Base-by-base conservation (phyloP, 2,888 invertebrate genomes). In the Resseliella maxima region DNA sequence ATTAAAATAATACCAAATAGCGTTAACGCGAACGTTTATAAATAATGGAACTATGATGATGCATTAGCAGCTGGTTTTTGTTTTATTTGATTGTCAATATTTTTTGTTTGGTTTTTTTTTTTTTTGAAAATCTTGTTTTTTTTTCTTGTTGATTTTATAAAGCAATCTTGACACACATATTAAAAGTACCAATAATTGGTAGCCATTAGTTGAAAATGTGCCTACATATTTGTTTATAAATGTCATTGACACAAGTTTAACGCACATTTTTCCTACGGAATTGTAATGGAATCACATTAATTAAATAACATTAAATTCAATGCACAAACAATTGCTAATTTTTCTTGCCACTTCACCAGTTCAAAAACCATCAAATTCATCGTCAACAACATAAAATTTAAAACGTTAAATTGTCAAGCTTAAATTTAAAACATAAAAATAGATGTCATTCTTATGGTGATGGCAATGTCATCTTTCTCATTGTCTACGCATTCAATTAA, bases 1-100 rank as follows among this genome's bases (percentile, higher is more conserved):
- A 72, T 72, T 72, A 72, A 72, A 72, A 27, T 72, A 31, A 31
- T 72, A 8, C 27, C 31, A 72, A 72, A 72, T 31, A n/a, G n/a
- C 27, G 18, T 72, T n/a, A n/a, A 72, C 31, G 18, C 72, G 31
- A 31, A 18, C 15, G 12, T 35, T 31, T 15, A 31, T 72, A 72
- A 72, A 72, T 72, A 59, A 21, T 31, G n/a, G 35, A 72, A 31
- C 12, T 50, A 59, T 50, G 46, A 15, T 18, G 46, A 15, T 59
- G 1, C 24, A 59, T 59, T 6, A 59, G 18, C 2, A 50, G 18
- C 46, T 6, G n/a, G 59, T 59, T 59, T 15, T 18, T 50, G 6
- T 8, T 41, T 41, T 41, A 41, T 8, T 41, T 41, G 41, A 12
- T 50, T 18, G 15, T 18, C n/a, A n/a, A n/a, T n/a, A n/a, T 50